Evolutionary conservation across 2,113 vertebrate genomes (phyloP).

Genomic region (Aspiorhynchus laticeps): DNA sequence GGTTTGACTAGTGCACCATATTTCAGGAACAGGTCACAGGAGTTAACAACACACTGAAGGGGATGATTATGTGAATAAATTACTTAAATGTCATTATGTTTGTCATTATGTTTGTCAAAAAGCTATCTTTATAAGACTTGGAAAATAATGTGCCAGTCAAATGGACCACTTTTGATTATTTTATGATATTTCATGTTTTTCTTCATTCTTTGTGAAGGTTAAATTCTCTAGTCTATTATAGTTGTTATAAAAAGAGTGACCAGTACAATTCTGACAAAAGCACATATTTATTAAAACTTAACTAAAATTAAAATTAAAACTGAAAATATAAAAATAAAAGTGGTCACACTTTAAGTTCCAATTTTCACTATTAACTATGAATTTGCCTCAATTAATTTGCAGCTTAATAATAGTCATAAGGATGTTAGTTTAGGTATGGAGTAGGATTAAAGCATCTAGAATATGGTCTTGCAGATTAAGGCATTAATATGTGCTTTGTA

Average conservation of each 20-base stretch:
- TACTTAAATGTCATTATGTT: constrained; percentile 2
- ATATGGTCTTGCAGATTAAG: too few relatives aligned
- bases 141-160: neutral
- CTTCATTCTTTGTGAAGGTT: neutral
- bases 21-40: neutral
- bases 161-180: neutral
- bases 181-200: neutral
- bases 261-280: neutral
- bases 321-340: neutral
- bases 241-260: neutral
- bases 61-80: neutral
- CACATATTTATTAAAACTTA: neutral
- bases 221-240: neutral
- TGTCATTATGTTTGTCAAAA: constrained; percentile 25
- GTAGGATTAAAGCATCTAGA: too few relatives aligned
- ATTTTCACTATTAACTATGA: too few relatives aligned
- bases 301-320: neutral
- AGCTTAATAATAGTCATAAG: too few relatives aligned
- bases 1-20: neutral
- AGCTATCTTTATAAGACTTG: neutral
- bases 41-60: neutral
- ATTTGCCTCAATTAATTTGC: too few relatives aligned
- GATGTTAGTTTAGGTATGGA: too few relatives aligned
- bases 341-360: too few relatives aligned
- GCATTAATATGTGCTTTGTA: neutral